Evolutionary conservation across 2,797 vertebrate species (phyloP).

Genomic region (Phoebastria nigripes): DNA sequence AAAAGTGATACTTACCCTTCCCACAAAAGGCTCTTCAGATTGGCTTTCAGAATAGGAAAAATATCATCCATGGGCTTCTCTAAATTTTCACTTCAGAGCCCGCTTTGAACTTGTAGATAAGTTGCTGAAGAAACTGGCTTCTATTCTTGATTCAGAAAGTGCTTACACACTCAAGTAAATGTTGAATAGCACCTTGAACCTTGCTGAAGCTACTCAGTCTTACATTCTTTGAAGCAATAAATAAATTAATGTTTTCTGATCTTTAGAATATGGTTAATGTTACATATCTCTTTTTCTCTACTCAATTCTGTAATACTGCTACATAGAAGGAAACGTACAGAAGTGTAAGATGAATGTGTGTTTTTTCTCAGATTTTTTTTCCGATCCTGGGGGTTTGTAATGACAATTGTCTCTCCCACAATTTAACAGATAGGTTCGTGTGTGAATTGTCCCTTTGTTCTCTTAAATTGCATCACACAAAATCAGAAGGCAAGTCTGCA

Average conservation of each 20-base stretch:
- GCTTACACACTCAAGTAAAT: not conserved
- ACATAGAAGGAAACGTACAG: not conserved
- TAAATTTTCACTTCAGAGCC: not conserved
- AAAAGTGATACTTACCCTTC: not conserved
- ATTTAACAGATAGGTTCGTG: not conserved
- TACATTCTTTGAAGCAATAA: not conserved
- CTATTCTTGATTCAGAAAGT: not conserved
- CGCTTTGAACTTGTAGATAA: not conserved
- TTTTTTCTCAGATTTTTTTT: not conserved
- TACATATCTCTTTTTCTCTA: not conserved
- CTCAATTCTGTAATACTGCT: not conserved
- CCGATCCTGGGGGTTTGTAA: not conserved
- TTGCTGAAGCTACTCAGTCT: not conserved
- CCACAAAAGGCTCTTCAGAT: not conserved
- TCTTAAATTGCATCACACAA: not conserved
- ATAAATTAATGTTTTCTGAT: not conserved
- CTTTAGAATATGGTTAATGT: not conserved
- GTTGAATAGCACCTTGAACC: not conserved
- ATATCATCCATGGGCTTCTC: not conserved
- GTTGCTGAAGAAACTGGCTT: not conserved
- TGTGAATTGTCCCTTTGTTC: not conserved
- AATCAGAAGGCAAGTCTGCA: not conserved
- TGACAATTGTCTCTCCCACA: not conserved
- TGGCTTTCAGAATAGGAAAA: not conserved
- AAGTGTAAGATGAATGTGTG: not conserved